Percentiles rank a stretch among this genome's conserved stretches.
Conservation (phyloP, 2,797 vertebrate genomes). For the Melanotaenia parkinsoni region DNA sequence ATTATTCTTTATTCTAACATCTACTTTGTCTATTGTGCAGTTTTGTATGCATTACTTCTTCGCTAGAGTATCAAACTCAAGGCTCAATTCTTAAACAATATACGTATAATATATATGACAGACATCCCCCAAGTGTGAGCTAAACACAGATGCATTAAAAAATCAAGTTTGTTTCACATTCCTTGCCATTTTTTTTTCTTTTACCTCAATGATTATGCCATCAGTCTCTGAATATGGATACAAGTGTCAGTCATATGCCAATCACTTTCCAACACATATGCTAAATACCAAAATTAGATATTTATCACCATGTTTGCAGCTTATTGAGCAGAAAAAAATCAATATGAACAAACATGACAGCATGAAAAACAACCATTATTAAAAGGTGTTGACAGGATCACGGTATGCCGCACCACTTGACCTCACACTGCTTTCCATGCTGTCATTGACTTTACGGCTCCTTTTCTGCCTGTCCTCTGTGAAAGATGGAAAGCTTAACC, state of each 20-base stretch:
- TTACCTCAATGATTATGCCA: slow-evolving; percentile 21
- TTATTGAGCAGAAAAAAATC: slow-evolving; percentile 46
- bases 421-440: slow-evolving; percentile 44
- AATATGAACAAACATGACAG: slow-evolving; percentile 62
- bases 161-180: not conserved
- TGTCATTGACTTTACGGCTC: slow-evolving; percentile 23
- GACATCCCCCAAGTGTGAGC: not conserved
- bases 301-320: slow-evolving; percentile 42
- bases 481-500: slow-evolving; percentile 69
- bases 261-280: slow-evolving; percentile 52
- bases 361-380: slow-evolving; percentile 58
- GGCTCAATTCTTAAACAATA: not conserved
- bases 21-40: not conserved
- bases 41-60: not conserved
- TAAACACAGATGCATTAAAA: too few species aligned
- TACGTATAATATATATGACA: too few species aligned
- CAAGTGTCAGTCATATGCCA: slow-evolving; percentile 19
- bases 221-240: slow-evolving; percentile 1
- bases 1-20: not conserved
- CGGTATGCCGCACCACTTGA: slow-evolving; percentile 41
- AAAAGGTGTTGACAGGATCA: slow-evolving; percentile 52
- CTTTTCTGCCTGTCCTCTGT: slow-evolving; percentile 30
- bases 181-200: not conserved
- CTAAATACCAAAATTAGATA: slow-evolving; percentile 46
- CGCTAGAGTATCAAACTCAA: not conserved